Evolutionary conservation across 2,888 invertebrate species (phyloP), one percentile per base, ranked within the genome.

Genomic region (Macrosiphum euphorbiae): DNA sequence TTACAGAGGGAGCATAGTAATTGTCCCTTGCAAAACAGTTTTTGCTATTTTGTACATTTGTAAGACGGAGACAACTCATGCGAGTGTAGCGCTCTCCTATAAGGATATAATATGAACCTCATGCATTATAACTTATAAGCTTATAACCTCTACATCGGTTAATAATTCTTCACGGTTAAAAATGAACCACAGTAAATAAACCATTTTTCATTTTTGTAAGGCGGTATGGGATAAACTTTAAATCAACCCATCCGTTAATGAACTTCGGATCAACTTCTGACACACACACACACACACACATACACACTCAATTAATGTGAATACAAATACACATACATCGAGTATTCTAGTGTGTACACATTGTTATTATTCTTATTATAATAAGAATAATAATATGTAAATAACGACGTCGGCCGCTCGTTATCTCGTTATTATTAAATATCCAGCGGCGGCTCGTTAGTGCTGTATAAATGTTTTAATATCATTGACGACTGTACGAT

Each of bases 401-500:
- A 87, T 87, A 50, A 87, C 50, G 87, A 87, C 87, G 78, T 78
- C 20, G 55, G 88, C 52, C 52, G 88, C 52, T 24, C 88, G 88
- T 55, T 58, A 41, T 41, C 90, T 85, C 52, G 55, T 85, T 78
- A 86, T 85, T 78, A 86, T 61, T 52, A 87, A 86, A 92, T 92
- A 87, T 92, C 92, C 92, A 87, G 87, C 87, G 92, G 92, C 92
- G 92, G 92, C 61, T 87, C 61, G 87, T 92, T 92, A 88, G 50
- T 28, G 41, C 20, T 67, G 35, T 44, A 55, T 26, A 55, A 58
- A 58, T 47, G 52, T 52, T 35, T 61, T 89, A 87, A n/a, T 86
- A 61, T 92, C 78, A 91, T 91, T 78, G 78, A 78, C 78, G 78
- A 35, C 44, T 44, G 44, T 78, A 90, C 47, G 47, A 67, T 44